These are phyloP conservation scores for Melanotaenia maccullochi DNA, from an alignment of 2,797 vertebrate genomes.

Conservation along the genomic window DNA sequence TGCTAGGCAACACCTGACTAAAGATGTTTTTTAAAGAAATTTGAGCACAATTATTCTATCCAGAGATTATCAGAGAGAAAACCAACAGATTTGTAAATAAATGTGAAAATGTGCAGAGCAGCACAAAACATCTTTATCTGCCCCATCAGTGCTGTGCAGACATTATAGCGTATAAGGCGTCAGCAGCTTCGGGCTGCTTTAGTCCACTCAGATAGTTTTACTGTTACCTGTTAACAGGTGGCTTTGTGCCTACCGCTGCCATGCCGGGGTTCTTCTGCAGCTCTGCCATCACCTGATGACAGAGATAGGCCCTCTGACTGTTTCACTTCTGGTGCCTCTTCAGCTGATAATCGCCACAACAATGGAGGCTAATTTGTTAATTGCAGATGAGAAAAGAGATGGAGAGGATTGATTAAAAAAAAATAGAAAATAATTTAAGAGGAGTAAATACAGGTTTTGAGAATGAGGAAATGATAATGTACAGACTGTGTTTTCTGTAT, in stretches of 20 bases:
- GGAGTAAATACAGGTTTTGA: too few relatives aligned
- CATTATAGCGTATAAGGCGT: conserved; percentile 8
- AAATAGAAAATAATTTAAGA: too few relatives aligned
- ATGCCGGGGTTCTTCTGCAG: conserved; percentile 12
- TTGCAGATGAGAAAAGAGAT: conserved; percentile 21
- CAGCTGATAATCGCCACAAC: conserved; percentile 60
- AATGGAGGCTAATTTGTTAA: conserved; percentile 61
- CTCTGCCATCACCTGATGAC: conserved; percentile 45
- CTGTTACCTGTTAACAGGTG: conserved; percentile 33
- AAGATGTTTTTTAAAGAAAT: too few relatives aligned
- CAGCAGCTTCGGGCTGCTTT: not conserved
- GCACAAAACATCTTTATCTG: conserved; percentile 17
- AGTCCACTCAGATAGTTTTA: not conserved
- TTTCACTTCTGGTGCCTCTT: conserved; percentile 51
- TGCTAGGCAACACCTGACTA: too few relatives aligned
- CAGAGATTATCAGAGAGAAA: not conserved
- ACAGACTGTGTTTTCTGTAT: too few relatives aligned
- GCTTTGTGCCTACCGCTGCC: conserved; percentile 14
- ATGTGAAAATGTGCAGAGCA: not conserved
- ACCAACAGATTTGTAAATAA: not conserved
- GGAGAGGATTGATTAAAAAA: not conserved
- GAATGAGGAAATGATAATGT: too few relatives aligned
- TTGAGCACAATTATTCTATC: not conserved
- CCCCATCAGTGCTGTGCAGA: not conserved
- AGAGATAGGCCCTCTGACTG: conserved; percentile 12